A percentile compares a stretch with the other conserved stretches of the same genome.
These are phyloP conservation scores for Hippocampus barbouri DNA, from an alignment of 2,113 vertebrate species.

Conservation along the genomic window DNA sequence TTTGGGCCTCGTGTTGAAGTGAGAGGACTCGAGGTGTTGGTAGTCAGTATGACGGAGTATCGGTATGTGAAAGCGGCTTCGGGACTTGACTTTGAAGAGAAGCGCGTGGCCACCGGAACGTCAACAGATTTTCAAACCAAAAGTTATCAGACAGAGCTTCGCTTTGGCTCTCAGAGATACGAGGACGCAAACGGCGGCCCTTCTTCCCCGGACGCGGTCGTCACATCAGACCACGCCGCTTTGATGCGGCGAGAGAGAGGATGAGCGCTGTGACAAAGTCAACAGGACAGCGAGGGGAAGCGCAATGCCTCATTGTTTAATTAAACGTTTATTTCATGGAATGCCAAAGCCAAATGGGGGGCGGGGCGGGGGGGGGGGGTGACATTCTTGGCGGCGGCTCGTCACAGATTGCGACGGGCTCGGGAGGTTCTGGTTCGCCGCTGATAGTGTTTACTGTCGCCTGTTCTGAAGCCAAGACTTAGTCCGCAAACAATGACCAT, in stretches of 20 bases:
- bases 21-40: neutral
- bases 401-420: conserved; percentile 64
- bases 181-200: conserved; percentile 52
- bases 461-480: conserved; percentile 46
- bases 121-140: conserved; percentile 48
- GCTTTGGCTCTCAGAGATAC: conserved; percentile 53
- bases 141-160: conserved; percentile 47
- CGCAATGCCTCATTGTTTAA: conserved; percentile 72
- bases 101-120: conserved; percentile 36
- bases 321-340: conserved; percentile 67
- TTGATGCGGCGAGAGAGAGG: conserved; percentile 47
- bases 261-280: conserved; percentile 69
- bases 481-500: conserved; percentile 25
- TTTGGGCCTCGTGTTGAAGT: too few relatives aligned
- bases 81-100: conserved; percentile 28
- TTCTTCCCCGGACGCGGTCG: conserved; percentile 49
- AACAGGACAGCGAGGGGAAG: conserved; percentile 60
- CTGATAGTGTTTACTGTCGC: conserved; percentile 61
- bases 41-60: too few relatives aligned
- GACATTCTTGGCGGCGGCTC: conserved; percentile 52
- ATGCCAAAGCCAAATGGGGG: conserved; percentile 50
- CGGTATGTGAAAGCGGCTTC: conserved; percentile 24
- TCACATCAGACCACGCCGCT: conserved; percentile 40
- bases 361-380: conserved; percentile 1
- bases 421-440: conserved; percentile 61